Evolutionary conservation across 2,888 invertebrate genomes (phyloP).

Genomic region (Agrotis puta): DNA sequence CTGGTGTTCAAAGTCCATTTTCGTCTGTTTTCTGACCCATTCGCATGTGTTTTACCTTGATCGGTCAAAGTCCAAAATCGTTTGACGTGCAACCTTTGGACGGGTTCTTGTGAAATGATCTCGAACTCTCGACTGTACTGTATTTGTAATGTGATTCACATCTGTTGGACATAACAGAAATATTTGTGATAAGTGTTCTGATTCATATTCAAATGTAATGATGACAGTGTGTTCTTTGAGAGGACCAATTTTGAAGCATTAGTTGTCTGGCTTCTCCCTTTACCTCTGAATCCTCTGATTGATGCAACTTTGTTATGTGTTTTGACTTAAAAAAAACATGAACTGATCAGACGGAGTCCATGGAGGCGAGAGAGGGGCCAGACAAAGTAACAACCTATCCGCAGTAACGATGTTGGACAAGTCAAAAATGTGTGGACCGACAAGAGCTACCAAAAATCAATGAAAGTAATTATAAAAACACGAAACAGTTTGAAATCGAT

Average conservation of each 20-base stretch:
- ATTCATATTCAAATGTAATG: constrained; percentile 5
- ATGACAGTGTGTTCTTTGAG: constrained; percentile 2
- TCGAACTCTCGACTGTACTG: constrained; percentile 12
- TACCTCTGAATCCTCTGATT: no score
- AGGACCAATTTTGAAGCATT: background rate
- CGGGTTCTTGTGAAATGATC: constrained; percentile 30
- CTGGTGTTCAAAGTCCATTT: constrained; percentile 28
- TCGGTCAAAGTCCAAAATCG: constrained; percentile 56
- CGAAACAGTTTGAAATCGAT: no score
- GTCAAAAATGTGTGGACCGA: no score
- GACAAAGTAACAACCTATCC: no score
- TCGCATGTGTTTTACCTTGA: constrained; percentile 26
- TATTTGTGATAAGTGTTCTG: constrained; percentile 13
- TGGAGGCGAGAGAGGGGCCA: no score
- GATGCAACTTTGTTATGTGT: no score
- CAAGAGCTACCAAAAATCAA: no score
- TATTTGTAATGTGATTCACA: constrained; percentile 25
- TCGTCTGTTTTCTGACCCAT: background rate
- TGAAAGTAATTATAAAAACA: no score
- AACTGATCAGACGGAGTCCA: no score
- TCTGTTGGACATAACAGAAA: background rate
- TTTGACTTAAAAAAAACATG: no score
- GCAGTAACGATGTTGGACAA: no score
- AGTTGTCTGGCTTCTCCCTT: no score
- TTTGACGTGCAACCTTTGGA: constrained; percentile 28